Conservation (phyloP, 2,888 invertebrate genomes). For the Drosophila testacea region DNA sequence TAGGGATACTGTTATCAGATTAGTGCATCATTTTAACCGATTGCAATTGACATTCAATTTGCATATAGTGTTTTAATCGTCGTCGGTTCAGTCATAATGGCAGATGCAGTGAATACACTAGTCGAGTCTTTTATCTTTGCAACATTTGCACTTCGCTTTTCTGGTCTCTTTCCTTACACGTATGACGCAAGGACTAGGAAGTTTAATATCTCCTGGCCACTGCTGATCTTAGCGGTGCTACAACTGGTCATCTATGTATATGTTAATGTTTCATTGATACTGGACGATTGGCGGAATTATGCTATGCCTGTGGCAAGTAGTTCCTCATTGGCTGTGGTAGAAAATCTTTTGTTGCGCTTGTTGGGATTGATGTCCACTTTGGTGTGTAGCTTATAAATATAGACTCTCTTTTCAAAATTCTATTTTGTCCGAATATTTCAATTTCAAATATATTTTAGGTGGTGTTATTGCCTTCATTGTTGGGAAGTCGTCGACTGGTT, state of each 20-base stretch:
- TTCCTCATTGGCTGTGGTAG: slow-evolving; percentile 39
- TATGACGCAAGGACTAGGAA: slow-evolving; percentile 15
- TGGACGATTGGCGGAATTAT: slow-evolving; percentile 49
- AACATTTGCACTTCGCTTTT: no score
- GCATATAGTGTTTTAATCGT: neutral
- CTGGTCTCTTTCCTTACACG: slow-evolving; percentile 42
- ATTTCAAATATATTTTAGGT: neutral
- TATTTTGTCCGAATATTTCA: no score
- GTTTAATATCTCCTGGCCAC: slow-evolving; percentile 48
- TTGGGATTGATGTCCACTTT: slow-evolving; percentile 56
- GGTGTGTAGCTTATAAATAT: neutral
- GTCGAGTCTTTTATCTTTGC: no score
- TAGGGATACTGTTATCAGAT: no score
- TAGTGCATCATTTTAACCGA: neutral
- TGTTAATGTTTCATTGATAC: slow-evolving; percentile 54
- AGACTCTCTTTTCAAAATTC: no score
- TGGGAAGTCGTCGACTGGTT: slow-evolving; percentile 30
- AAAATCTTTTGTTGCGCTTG: slow-evolving; percentile 51
- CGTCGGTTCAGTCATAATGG: no score
- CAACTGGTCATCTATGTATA: slow-evolving; percentile 54
- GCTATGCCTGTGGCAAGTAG: slow-evolving; percentile 60
- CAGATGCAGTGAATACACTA: no score
- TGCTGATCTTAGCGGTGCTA: slow-evolving; percentile 32
- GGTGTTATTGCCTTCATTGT: slow-evolving; percentile 38
- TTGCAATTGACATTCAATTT: neutral